phyloP scores from a whole-genome alignment of 2,888 invertebrate species.

The Leptopilina syphax region DNA sequence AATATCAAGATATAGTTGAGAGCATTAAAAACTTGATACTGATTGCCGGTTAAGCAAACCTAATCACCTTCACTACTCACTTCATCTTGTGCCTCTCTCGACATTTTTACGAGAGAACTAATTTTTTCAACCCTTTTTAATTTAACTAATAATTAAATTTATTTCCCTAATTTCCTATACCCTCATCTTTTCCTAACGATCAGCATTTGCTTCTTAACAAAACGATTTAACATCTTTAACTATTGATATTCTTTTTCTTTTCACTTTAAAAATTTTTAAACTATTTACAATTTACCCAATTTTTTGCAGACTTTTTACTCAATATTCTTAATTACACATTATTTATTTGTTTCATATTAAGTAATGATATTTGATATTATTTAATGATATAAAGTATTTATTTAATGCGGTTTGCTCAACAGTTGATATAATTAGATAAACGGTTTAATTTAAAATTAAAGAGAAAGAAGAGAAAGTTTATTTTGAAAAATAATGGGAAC shows the following conservation, averaged over 20 bases:
- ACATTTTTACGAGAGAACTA: background rate
- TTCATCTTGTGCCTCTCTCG: background rate
- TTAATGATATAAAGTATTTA: no score
- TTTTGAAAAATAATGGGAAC: no score
- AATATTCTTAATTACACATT: no score
- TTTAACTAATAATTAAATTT: constrained; percentile 16
- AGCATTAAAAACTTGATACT: constrained; percentile 36
- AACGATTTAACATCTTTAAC: background rate
- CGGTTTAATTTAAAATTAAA: no score
- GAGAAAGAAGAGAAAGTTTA: no score
- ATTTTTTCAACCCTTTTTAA: background rate
- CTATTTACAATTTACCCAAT: no score
- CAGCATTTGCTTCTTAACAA: background rate
- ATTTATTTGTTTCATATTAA: no score
- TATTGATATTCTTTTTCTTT: background rate
- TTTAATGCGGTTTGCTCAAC: no score
- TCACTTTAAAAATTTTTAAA: no score
- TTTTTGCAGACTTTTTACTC: no score
- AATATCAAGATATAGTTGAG: constrained; percentile 14
- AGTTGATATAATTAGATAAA: no score
- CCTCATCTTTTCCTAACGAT: background rate
- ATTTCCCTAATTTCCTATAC: constrained; percentile 20
- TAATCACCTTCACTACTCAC: constrained; percentile 22
- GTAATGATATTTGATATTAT: no score
- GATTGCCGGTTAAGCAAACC: constrained; percentile 29